Percentiles rank a stretch among this genome's conserved stretches.
phyloP scores from a whole-genome alignment of 2,888 invertebrate species.

The Ctenicera cuprea region DNA sequence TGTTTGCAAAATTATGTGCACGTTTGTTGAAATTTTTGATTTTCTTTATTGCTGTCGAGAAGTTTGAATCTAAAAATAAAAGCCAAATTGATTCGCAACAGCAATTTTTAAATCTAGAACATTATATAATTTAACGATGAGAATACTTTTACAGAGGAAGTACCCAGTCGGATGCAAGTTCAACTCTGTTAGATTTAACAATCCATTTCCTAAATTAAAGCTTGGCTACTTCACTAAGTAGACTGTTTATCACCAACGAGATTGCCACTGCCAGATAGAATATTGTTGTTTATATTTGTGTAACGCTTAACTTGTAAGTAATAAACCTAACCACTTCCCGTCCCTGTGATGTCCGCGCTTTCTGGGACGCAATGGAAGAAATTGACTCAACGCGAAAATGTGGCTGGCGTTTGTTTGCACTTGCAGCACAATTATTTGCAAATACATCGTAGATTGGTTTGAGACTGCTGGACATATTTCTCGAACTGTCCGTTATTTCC shows the following conservation, averaged over 20 bases:
- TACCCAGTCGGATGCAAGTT: conserved; percentile 73
- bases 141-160: conserved; percentile 73
- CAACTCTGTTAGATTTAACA: conserved; percentile 73
- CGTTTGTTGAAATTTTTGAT: not conserved
- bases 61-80: conserved; percentile 58
- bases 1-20: too few relatives aligned
- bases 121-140: conserved; percentile 72
- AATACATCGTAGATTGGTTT: too few relatives aligned
- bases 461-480: too few relatives aligned
- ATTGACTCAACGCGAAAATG: too few relatives aligned
- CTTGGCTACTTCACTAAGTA: conserved; percentile 61
- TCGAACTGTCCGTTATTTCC: too few relatives aligned
- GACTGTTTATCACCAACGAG: conserved; percentile 60
- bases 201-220: conserved; percentile 74
- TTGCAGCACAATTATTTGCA: too few relatives aligned
- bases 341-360: not conserved
- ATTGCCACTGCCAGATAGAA: conserved; percentile 47
- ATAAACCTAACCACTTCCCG: conserved; percentile 10
- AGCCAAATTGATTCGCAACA: conserved; percentile 65
- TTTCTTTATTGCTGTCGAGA: not conserved
- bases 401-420: too few relatives aligned
- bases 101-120: conserved; percentile 73
- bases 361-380: too few relatives aligned
- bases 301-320: conserved; percentile 6
- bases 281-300: conserved; percentile 33